Evolutionary conservation across 2,888 invertebrate genomes (phyloP).

Genomic region (Eledona agricola): DNA sequence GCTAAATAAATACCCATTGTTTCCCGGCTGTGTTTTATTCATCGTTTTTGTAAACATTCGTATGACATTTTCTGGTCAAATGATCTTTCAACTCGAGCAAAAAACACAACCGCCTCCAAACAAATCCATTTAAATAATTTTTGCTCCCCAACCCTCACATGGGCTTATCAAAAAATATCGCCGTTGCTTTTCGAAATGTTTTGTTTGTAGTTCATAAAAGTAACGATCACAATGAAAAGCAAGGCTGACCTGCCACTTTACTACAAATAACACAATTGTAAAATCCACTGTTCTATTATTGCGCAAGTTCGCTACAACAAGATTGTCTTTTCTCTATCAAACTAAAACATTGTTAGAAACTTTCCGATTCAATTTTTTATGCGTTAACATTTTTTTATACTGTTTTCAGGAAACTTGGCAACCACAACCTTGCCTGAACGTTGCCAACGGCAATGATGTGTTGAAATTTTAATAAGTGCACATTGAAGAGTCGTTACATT

Average conservation of each 20-base stretch:
- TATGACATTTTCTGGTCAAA: conserved; percentile 1
- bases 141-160: no score
- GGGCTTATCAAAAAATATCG: no score
- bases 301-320: conserved; percentile 8
- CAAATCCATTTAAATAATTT: no score
- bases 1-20: conserved; percentile 10
- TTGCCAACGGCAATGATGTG: no score
- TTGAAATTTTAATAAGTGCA: no score
- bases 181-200: no score
- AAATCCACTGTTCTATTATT: conserved; percentile 15
- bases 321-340: conserved; percentile 9
- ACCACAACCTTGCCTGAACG: no score
- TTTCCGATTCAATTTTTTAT: conserved; percentile 18
- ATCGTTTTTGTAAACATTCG: conserved; percentile 5
- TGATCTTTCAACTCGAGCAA: conserved; percentile 3
- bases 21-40: conserved; percentile 5
- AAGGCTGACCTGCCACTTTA: conserved; percentile 7
- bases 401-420: no score
- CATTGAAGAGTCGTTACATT: no score
- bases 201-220: neutral
- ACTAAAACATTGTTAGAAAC: conserved; percentile 24
- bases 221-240: conserved; percentile 6
- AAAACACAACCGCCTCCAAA: no score
- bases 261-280: conserved; percentile 10
- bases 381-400: no score